Conservation (phyloP, 2,888 invertebrate genomes). For the Mongoloraphidia duomilia region DNA sequence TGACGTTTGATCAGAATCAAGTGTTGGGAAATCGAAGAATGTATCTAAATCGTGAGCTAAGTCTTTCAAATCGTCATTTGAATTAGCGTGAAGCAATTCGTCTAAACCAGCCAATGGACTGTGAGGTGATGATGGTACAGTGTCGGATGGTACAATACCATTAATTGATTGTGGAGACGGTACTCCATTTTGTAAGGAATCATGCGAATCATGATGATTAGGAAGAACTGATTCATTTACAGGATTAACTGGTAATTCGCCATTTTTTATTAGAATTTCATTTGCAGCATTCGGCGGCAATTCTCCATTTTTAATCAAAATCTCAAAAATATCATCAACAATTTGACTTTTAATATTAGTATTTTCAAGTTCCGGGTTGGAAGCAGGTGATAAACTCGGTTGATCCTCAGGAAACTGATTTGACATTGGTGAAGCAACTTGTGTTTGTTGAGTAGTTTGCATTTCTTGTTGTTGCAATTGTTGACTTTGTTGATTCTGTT, state of each 20-base stretch:
- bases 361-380: constrained; percentile 29
- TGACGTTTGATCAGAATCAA: constrained; percentile 33
- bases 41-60: constrained; percentile 45
- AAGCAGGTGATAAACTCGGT: constrained; percentile 24
- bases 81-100: constrained; percentile 13
- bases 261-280: constrained; percentile 42
- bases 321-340: constrained; percentile 85
- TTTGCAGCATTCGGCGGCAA: constrained; percentile 78
- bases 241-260: constrained; percentile 24
- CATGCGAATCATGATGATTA: not conserved
- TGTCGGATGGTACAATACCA: constrained; percentile 2
- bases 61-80: constrained; percentile 43
- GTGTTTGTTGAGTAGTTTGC: constrained; percentile 17
- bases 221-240: constrained; percentile 17
- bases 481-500: constrained; percentile 19
- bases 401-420: constrained; percentile 24
- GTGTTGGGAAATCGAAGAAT: constrained; percentile 43
- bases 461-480: constrained; percentile 13
- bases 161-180: constrained; percentile 1
- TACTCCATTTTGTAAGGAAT: constrained; percentile 3
- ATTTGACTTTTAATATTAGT: constrained; percentile 53
- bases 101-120: constrained; percentile 30
- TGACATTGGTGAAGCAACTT: constrained; percentile 18
- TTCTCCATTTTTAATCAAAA: constrained; percentile 86
- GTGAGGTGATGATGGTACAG: constrained; percentile 26